phyloP scores from a whole-genome alignment of 2,888 invertebrate genomes.

The Cerastoderma edule region DNA sequence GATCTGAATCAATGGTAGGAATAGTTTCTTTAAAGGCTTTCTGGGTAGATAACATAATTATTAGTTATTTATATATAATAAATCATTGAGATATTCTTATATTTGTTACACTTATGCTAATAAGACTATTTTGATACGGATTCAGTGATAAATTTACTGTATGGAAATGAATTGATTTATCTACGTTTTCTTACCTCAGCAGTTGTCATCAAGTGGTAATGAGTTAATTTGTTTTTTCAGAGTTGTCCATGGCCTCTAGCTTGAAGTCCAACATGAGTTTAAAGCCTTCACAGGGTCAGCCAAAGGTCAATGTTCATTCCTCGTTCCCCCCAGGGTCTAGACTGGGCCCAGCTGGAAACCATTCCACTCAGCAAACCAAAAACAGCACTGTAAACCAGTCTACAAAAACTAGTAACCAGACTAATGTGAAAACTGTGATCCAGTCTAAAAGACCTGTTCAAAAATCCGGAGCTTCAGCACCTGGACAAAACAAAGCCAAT shows the following conservation, averaged over 20 bases:
- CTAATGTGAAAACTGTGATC: slow-evolving; percentile 32
- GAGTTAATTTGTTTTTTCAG: no score
- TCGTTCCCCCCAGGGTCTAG: slow-evolving; percentile 46
- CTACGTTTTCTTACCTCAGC: no score
- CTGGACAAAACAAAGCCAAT: slow-evolving; percentile 38
- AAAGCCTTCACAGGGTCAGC: slow-evolving; percentile 49
- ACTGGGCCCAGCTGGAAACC: slow-evolving; percentile 21
- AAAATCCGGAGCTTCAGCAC: slow-evolving; percentile 23
- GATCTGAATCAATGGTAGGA: no score
- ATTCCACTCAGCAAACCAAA: slow-evolving; percentile 23
- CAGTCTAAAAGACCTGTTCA: slow-evolving; percentile 44
- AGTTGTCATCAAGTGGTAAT: no score
- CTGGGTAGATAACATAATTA: no score
- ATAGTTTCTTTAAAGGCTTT: no score
- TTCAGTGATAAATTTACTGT: no score
- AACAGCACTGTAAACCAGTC: slow-evolving; percentile 57
- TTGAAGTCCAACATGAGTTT: slow-evolving; percentile 39
- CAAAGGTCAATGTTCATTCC: slow-evolving; percentile 56
- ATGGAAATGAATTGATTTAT: no score
- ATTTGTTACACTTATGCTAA: no score
- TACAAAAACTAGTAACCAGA: slow-evolving; percentile 29
- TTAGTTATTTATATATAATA: no score
- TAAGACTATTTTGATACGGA: no score
- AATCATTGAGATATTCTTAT: no score
- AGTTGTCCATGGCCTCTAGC: slow-evolving; percentile 40